Evolutionary conservation across 2,888 invertebrate species (phyloP), one percentile per base, ranked within the genome.

Genomic region (Ernsta delagoae): DNA sequence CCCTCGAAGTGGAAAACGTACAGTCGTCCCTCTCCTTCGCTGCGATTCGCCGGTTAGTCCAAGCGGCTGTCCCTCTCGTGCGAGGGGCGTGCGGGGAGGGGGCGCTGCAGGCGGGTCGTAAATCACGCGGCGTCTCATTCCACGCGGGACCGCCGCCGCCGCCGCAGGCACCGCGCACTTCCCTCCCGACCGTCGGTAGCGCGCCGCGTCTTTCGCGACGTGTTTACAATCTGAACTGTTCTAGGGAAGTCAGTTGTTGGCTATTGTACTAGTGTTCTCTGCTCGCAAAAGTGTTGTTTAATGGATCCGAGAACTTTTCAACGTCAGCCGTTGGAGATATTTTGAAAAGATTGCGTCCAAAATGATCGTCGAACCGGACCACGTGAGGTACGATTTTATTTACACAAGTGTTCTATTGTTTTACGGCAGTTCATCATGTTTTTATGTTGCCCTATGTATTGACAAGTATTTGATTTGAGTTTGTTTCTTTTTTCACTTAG

Each of bases 41-140:
- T 74, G 65, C 11, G 59, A 70, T 70, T 72, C 73, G 75, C 69
- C 70, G 56, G 72, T 74, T 70, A 73, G 70, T 64, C 16, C 71
- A 70, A 74, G 80, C 83, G 72, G 75, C 79, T 77, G 75, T 90
- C 91, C 81, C 84, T 74, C 72, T 90, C 88, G 78, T 72, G 76
- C 73, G 77, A 80, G 87, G 81, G 87, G 85, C 88, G 86, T 82
- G 89, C 86, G 90, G 92, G 91, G 87, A 83, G 87, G 86, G 92
- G 90, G 90, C 86, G 89, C 90, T 92, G 93, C 92, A 92, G 92
- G 93, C 92, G 92, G 92, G 91, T 92, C 93, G 93, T 93, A 93
- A 94, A 93, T 93, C 93, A 93, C 90, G 85, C 87, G 87, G 89
- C 86, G 84, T 90, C 92, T 93, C 94, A 94, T 93, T 93, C 94